Percentiles rank a stretch among this genome's conserved stretches.
Conservation (phyloP, 2,797 vertebrate genomes). For the Chloroceryle amazona region DNA sequence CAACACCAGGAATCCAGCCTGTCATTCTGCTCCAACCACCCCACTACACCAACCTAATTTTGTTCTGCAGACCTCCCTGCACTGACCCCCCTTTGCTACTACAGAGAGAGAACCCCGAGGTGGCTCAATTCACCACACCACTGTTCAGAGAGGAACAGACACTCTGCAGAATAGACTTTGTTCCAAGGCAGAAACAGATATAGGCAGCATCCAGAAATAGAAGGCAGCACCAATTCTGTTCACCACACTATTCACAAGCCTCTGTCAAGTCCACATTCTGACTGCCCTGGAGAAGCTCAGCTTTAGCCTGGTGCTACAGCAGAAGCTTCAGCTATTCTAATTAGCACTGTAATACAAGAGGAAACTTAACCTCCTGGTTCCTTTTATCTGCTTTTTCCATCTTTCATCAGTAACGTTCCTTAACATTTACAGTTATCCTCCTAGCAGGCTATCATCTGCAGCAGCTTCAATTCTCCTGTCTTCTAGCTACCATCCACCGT, state of each 20-base stretch:
- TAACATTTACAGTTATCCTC: neutral
- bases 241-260: neutral
- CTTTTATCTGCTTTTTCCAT: constrained; percentile 25
- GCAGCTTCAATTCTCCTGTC: neutral
- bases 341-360: constrained; percentile 34
- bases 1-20: neutral
- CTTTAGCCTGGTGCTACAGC: constrained; percentile 22
- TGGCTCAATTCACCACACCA: neutral
- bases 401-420: neutral
- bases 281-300: neutral
- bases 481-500: neutral
- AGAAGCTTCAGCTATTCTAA: constrained; percentile 1
- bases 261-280: neutral
- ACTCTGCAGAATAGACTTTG: neutral
- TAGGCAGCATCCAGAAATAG: neutral
- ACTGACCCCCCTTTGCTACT: neutral
- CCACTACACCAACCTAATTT: neutral
- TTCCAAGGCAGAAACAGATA: neutral
- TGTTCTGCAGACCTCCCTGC: neutral
- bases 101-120: neutral
- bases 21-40: neutral
- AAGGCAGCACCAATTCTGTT: neutral
- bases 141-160: neutral
- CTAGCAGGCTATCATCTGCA: neutral
- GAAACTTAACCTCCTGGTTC: constrained; percentile 30